Evolutionary conservation across 2,888 invertebrate genomes (phyloP), one percentile per base, ranked within the genome.

Genomic region (Dyspetes luteomarginatus): DNA sequence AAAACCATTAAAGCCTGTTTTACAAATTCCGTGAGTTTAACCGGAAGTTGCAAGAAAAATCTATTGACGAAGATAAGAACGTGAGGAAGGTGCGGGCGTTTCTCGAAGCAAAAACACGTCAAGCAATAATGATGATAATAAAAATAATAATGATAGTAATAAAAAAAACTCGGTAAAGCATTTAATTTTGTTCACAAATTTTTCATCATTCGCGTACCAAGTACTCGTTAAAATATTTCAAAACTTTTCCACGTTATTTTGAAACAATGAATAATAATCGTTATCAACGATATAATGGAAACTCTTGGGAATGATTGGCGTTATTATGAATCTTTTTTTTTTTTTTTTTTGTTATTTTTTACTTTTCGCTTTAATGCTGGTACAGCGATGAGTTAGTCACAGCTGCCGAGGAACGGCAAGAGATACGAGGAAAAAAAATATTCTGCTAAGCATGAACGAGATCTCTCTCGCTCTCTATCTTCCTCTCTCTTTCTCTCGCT

Each of bases 331-430:
- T 12, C n/a, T 28, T 24, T 45, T 12, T 45, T 24, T 64, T 45
- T 64, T 45, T 24, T 64, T 52, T 64, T n/a, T 52, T 74, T 48
- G 17, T 41, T 1, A 45, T 28, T 43, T 45, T 52, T 52, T 24
- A 22, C 19, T 22, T 24, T 56, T 56, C 22, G 15, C 28, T 1
- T n/a, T 30, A n/a, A n/a, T 45, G n/a, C 52, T 52, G 24, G 52
- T 52, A 22, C 45, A 28, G 26, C 73, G 62, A 74, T 30, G 65
- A 55, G 50, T 73, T 73, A 41, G 43, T 15, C 15, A 30, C 12
- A 24, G 41, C 22, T 28, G 43, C 30, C 30, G 48, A 48, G 48
- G 17, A 12, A 48, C 48, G 48, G 4, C 48, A 17, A 48, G 52
- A 30, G n/a, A 4, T 24, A n/a, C 22, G 60, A 15, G 45, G 28